Evolutionary conservation across 2,888 invertebrate species (phyloP), one percentile per base, ranked within the genome.

Genomic region (Heliconius ismenius): DNA sequence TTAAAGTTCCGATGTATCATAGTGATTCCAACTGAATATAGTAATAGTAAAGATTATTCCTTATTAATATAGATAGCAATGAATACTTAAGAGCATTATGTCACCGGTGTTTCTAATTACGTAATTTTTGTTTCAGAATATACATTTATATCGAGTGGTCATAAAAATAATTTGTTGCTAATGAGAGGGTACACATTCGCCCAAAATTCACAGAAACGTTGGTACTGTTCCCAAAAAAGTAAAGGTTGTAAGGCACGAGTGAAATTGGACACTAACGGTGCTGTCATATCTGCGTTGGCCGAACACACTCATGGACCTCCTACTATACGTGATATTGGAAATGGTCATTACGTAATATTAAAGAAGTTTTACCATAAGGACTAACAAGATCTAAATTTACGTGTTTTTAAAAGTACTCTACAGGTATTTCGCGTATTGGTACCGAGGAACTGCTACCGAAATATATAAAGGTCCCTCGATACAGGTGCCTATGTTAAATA

Each of bases 241-340:
- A 75, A 73, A 18, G 83, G 82, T 18, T 87, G 86, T 73, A 83
- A 80, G 39, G 86, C 85, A 1, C 79, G 81, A 18, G 75, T 88
- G 9, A 85, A 83, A 43, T 73, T 87, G 21, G 80, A 83, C 10
- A 65, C 63, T 1, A 9, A 65, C 4, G 83, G 81, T 0, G 81
- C 79, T 15, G 81, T 89, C 1, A 60, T 79, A 24, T 21, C 7
- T 36, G 79, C 79, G 0, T 15, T 43, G 1, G 78, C 75, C 0
- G 75, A 81, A 6, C 87, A 86, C 49, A 83, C 82, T 63, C 87
- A 87, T n/a, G 77, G 81, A 0, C 86, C 84, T 3, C 54, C 80
- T 26, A 64, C 65, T n/a, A 64, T 76, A 39, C 64, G 58, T 62
- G 26, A 60, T n/a, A 76, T 49, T 74, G 13, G 62, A 64, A 36